Percentiles rank a stretch among this genome's conserved stretches.
Evolutionary conservation across 2,797 vertebrate genomes (phyloP).

Genomic region (Periparus ater): DNA sequence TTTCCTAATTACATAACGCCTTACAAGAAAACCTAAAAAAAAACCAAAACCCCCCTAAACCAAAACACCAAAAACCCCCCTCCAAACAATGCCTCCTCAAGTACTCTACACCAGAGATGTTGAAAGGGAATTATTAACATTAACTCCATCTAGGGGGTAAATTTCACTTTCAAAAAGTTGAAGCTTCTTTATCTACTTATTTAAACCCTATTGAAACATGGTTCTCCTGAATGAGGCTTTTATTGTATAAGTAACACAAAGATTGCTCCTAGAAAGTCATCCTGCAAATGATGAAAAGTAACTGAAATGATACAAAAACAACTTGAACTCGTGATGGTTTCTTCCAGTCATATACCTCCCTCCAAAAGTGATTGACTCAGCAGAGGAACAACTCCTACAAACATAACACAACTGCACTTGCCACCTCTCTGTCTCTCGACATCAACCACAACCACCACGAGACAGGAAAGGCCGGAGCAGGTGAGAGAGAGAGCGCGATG

Average conservation of each 20-base stretch:
- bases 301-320: not conserved
- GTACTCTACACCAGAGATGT: not conserved
- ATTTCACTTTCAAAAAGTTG: not conserved
- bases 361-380: not conserved
- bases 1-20: not conserved
- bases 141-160: not conserved
- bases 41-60: not conserved
- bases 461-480: not conserved
- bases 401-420: not conserved
- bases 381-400: not conserved
- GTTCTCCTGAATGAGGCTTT: not conserved
- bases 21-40: too few relatives aligned
- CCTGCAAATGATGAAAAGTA: not conserved
- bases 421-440: not conserved
- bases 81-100: not conserved
- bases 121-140: not conserved
- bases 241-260: not conserved
- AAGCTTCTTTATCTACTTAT: not conserved
- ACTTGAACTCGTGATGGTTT: not conserved
- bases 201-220: not conserved
- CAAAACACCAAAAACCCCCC: not conserved
- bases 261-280: not conserved
- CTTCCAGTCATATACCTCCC: not conserved
- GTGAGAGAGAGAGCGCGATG: rapidly evolving
- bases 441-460: not conserved